phyloP scores from a whole-genome alignment of 2,113 vertebrate species.

The Gobius niger region DNA sequence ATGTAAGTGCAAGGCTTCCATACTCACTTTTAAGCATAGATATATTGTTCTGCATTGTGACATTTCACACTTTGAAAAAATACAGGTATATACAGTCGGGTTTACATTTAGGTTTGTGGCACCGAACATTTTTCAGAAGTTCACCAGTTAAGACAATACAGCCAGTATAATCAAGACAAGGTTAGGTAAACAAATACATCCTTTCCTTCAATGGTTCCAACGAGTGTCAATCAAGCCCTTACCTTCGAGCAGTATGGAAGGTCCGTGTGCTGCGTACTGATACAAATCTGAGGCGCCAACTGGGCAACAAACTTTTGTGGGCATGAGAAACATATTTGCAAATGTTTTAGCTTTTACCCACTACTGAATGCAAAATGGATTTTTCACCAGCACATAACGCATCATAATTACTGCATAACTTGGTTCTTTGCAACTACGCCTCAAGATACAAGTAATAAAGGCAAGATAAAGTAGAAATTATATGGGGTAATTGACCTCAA shows the following conservation, averaged over 20 bases:
- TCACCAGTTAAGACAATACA: too few relatives aligned
- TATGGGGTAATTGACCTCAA: too few relatives aligned
- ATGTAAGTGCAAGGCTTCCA: conserved; percentile 59
- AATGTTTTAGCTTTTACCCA: too few relatives aligned
- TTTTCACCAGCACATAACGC: too few relatives aligned
- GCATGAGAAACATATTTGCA: too few relatives aligned
- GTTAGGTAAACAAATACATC: not conserved
- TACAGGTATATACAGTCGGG: conserved; percentile 59
- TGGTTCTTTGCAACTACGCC: too few relatives aligned
- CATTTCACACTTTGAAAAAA: conserved; percentile 50
- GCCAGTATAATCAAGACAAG: conserved; percentile 18
- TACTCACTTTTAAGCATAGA: conserved; percentile 45
- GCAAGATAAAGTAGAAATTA: too few relatives aligned
- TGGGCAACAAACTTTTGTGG: too few relatives aligned
- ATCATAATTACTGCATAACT: too few relatives aligned
- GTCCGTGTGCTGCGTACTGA: not conserved
- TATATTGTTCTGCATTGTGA: conserved; percentile 52
- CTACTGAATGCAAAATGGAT: too few relatives aligned
- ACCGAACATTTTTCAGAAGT: conserved; percentile 43
- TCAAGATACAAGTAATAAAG: too few relatives aligned
- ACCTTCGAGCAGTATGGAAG: not conserved
- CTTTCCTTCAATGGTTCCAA: not conserved
- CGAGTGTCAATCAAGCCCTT: not conserved
- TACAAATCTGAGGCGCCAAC: not conserved
- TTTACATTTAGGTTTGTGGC: conserved; percentile 56